Conservation (phyloP, 2,888 invertebrate species). For the Agonopterix arenella region DNA sequence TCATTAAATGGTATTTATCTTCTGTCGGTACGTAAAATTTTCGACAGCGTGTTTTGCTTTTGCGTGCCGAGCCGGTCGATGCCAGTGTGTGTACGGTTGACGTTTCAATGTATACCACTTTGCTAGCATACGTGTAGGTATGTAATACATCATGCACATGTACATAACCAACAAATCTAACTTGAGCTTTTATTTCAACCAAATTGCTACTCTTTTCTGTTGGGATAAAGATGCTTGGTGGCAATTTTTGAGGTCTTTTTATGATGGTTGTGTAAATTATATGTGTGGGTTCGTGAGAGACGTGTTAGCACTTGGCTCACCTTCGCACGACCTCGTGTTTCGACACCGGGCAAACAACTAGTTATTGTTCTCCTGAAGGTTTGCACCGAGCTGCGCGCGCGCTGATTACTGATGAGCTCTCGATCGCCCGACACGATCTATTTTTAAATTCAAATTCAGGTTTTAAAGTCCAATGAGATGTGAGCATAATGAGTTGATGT, state of each 20-base stretch:
- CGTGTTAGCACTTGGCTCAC: conserved; percentile 66
- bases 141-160: conserved; percentile 40
- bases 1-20: conserved; percentile 5
- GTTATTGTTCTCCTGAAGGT: conserved; percentile 69
- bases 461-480: neutral
- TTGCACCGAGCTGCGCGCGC: conserved; percentile 56
- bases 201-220: neutral
- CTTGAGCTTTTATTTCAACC: conserved; percentile 20
- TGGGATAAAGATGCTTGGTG: neutral
- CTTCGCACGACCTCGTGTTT: conserved; percentile 73
- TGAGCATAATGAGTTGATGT: too few species aligned
- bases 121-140: conserved; percentile 26
- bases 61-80: conserved; percentile 45
- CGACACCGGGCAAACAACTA: conserved; percentile 46
- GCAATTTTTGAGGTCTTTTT: conserved; percentile 8
- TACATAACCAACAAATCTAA: conserved; percentile 16
- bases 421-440: conserved; percentile 33
- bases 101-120: conserved; percentile 35
- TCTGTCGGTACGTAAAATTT: conserved; percentile 47
- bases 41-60: conserved; percentile 64
- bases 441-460: conserved; percentile 43
- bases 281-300: conserved; percentile 49
- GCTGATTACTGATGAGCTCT: conserved; percentile 39
- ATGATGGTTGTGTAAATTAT: conserved; percentile 24
- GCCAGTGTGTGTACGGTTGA: conserved; percentile 39